Base-by-base conservation (phyloP, 2,113 vertebrate genomes). In the Hydrochoerus hydrochaeris region DNA sequence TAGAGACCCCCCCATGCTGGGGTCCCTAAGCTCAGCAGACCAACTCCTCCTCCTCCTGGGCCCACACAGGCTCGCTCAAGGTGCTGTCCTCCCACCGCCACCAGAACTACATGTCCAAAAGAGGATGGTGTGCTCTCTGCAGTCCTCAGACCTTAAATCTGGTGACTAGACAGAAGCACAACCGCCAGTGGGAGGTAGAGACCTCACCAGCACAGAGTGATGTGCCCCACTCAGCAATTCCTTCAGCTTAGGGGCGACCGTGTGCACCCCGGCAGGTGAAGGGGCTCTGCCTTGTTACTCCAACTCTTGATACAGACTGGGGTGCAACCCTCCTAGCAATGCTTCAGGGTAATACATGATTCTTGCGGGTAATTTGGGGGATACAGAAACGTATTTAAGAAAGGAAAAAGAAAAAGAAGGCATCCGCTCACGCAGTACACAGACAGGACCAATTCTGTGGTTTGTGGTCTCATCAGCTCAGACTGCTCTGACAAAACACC, bases 31-130 rank as follows among this genome's bases (percentile, higher is more conserved):
- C 26, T 54, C 38, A 75, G 71, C 71, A 75, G 11, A 22, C 71
- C 71, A 75, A 44, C 22, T 44, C 22, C 1, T 32, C 44, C 67
- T 38, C 54, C 14, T 20, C 20, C 54, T n/a, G 78, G 38, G 7
- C 1, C 38, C 24, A 14, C 0, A 11, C 2, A 16, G 14, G 73
- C 26, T 1, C 11, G 16, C 7, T 0, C 54, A 0, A 0, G 2
- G 71, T 3, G 7, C 44, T 24, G 2, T 44, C 28, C 44, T 26
- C 5, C 24, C 19, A 38, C 57, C 35, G 19, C 20, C 65, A 24
- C 22, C 5, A 2, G 4, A 46, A n/a, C 1, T 5, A 10, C 1
- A 5, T 28, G 38, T 24, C 35, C 73, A 7, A 58, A 8, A 7
- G 8, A 75, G 38, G 60, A 87, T 20, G 28, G 12, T 0, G 28